Evolutionary conservation across 2,797 vertebrate genomes (phyloP).

Genomic region (Brachymystax lenok): DNA sequence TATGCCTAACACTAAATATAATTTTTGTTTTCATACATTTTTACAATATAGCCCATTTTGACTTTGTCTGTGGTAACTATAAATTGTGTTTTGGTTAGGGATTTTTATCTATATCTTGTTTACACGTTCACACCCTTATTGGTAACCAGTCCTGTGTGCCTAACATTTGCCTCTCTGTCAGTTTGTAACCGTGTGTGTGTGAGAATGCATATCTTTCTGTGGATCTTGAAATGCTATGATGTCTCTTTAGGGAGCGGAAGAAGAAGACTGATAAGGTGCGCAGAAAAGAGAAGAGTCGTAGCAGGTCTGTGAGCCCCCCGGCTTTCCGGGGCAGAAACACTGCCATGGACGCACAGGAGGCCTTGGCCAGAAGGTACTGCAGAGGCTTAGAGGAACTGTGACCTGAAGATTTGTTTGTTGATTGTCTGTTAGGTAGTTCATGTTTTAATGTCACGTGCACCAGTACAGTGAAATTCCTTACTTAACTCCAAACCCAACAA

Average conservation of each 20-base stretch:
- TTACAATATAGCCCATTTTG: no score
- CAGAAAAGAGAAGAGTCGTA: constrained; percentile 82
- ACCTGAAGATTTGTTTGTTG: constrained; percentile 14
- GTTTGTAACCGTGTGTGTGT: neutral
- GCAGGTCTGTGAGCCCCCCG: constrained; percentile 84
- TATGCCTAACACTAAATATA: no score
- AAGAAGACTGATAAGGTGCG: constrained; percentile 89
- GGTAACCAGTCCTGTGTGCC: neutral
- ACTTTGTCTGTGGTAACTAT: no score
- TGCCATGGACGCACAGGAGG: constrained; percentile 98
- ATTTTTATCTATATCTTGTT: no score
- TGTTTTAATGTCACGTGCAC: neutral
- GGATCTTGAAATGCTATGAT: constrained; percentile 18
- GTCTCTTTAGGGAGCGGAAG: constrained; percentile 84
- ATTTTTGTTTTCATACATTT: no score
- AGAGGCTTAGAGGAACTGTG: constrained; percentile 20
- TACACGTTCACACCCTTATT: no score
- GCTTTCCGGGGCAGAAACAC: constrained; percentile 93
- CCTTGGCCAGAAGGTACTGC: constrained; percentile 89
- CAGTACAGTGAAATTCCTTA: no score
- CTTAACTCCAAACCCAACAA: no score
- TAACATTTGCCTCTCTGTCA: constrained; percentile 20
- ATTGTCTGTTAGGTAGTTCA: constrained; percentile 6
- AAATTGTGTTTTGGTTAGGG: no score
- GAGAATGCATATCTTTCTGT: constrained; percentile 4